Conservation (phyloP, 2,113 vertebrate species). For the Peucedramus taeniatus region DNA sequence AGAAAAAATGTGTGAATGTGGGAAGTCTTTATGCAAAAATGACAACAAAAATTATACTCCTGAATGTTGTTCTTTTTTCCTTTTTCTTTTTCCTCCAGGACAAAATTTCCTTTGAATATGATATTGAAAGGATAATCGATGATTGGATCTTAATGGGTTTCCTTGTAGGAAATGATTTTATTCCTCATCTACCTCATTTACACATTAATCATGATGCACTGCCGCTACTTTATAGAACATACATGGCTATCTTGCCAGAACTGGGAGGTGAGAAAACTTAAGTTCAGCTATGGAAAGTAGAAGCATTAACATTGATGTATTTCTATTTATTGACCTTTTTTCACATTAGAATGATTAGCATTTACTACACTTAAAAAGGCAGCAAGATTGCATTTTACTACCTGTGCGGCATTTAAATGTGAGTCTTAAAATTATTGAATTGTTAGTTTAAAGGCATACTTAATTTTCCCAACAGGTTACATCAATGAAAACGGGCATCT, state of each 20-base stretch:
- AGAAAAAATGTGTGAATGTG: neutral
- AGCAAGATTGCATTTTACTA: neutral
- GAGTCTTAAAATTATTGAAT: neutral
- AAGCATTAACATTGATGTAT: neutral
- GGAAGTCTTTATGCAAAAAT: neutral
- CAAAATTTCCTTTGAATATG: conserved; percentile 85
- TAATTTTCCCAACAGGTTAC: conserved; percentile 80
- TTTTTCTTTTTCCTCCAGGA: conserved; percentile 59
- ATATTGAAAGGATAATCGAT: conserved; percentile 96
- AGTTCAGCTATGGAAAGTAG: neutral
- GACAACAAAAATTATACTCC: neutral
- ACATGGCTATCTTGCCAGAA: conserved; percentile 87
- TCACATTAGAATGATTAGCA: neutral
- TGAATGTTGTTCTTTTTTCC: neutral
- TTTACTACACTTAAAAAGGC: neutral
- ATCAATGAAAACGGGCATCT: conserved; percentile 95
- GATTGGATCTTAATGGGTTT: conserved; percentile 99
- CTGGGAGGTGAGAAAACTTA: conserved; percentile 81
- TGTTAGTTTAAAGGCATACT: neutral
- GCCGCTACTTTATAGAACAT: conserved; percentile 94
- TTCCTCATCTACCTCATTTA: conserved; percentile 98
- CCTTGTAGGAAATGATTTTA: conserved; percentile 98
- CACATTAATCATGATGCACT: conserved; percentile 98
- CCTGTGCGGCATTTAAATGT: neutral
- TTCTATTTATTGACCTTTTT: neutral